Evolutionary conservation across 2,113 vertebrate genomes (phyloP).

Genomic region (Natator depressus): DNA sequence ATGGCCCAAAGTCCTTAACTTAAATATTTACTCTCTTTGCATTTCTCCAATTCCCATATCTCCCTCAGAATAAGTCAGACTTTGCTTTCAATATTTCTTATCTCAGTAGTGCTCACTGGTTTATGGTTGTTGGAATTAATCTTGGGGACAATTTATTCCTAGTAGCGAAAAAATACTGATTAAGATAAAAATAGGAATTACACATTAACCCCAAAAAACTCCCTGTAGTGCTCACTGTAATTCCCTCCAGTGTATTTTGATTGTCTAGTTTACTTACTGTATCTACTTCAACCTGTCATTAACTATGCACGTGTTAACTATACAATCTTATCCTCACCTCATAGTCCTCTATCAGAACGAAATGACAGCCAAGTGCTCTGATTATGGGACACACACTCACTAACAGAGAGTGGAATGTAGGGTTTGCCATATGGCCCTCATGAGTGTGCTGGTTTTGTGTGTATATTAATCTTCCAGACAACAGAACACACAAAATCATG

Average conservation of each 20-base stretch:
- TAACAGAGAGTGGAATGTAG: not conserved
- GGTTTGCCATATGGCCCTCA: not conserved
- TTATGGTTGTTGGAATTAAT: not conserved
- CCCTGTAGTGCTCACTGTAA: not conserved
- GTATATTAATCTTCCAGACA: not conserved
- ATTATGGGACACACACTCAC: not conserved
- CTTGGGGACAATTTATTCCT: not conserved
- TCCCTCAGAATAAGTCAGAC: not conserved
- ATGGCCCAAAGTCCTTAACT: conserved; percentile 6
- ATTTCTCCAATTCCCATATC: not conserved
- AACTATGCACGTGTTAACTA: not conserved
- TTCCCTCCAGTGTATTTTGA: not conserved
- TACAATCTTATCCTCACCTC: not conserved
- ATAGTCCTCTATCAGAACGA: not conserved
- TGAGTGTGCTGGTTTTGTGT: not conserved
- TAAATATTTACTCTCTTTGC: conserved; percentile 26
- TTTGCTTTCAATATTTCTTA: conserved; percentile 7
- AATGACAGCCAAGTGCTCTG: not conserved
- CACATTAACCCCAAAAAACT: not conserved
- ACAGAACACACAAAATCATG: not conserved
- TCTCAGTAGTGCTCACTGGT: not conserved
- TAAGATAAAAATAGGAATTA: conserved; percentile 4
- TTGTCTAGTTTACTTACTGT: not conserved
- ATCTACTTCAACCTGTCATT: not conserved
- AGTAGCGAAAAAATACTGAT: not conserved